Base-by-base conservation (phyloP, 2,797 vertebrate genomes). In the Girardinus metallicus region DNA sequence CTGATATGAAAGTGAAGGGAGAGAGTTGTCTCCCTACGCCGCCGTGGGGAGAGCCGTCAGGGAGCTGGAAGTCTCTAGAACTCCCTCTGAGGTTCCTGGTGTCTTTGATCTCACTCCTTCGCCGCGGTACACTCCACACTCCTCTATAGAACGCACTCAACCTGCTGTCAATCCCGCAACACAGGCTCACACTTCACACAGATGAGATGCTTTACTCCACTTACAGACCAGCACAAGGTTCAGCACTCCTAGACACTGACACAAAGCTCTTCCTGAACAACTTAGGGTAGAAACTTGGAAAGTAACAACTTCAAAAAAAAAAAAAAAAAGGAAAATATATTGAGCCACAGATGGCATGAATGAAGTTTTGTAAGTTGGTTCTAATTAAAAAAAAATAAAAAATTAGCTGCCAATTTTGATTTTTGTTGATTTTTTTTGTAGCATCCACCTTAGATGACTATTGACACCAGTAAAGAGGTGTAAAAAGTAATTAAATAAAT, bases 1-100 rank as follows among this genome's bases (percentile, higher is more conserved):
- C 84, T 92, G 92, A 94, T 92, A 93, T 95, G 93, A 94, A 95
- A 94, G 92, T 90, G 89, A 91, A 89, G 89, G 92, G 89, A 93
- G 90, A 92, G 92, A 89, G 91, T 93, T 94, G 92, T 94, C 92
- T 95, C 91, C 86, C 49, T 74, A 81, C 53, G 80, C 89, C 76
- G 88, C 90, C 82, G 83, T 49, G 83, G 90, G 93, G 88, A 91
- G 92, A 93, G 90, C 89, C 93, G 88, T 93, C 92, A 93, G 91
- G 85, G 92, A 93, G 89, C 85, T 85, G 47, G 89, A 94, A 95
- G 93, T 91, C 92, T 94, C 84, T 74, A 90, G 93, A 90, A 94
- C 94, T 95, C 91, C 92, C 92, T 94, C 91, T 89, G 92, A 91
- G 68, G 91, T 88, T 83, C 87, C 87, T 62, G 80, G 83, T 87